phyloP scores from a whole-genome alignment of 2,113 vertebrate species.

The Aleadryas rufinucha region DNA sequence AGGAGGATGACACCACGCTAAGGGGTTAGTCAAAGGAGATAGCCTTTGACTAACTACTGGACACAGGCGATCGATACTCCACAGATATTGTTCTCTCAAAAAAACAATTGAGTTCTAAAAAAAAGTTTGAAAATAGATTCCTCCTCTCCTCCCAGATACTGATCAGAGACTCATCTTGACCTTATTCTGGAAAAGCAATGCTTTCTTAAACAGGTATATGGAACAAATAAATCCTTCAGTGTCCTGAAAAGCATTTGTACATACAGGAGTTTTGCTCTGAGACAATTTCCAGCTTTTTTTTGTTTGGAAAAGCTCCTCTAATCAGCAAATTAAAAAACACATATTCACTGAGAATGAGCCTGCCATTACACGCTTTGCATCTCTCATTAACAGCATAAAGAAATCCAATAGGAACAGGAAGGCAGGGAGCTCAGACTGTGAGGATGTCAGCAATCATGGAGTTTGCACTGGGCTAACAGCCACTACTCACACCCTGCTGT shows the following conservation, averaged over 20 bases:
- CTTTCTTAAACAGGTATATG: slow-evolving; percentile 85
- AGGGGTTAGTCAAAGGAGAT: slow-evolving; percentile 99
- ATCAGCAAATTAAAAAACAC: neutral
- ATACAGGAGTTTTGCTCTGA: neutral
- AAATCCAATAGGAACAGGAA: neutral
- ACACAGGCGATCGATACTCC: slow-evolving; percentile 91
- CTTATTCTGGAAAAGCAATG: slow-evolving; percentile 84
- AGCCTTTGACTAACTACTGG: slow-evolving; percentile 99
- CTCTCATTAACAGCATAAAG: neutral
- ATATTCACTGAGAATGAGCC: neutral
- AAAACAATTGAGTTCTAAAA: slow-evolving; percentile 87
- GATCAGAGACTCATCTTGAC: slow-evolving; percentile 89
- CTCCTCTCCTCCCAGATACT: slow-evolving; percentile 87
- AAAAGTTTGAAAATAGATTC: slow-evolving; percentile 93
- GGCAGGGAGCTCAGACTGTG: neutral
- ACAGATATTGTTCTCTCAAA: slow-evolving; percentile 89
- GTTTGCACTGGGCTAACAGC: neutral
- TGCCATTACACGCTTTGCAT: neutral
- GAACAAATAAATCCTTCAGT: slow-evolving; percentile 84
- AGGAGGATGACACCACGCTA: slow-evolving; percentile 87
- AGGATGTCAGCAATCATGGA: neutral
- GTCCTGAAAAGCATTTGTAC: slow-evolving; percentile 33
- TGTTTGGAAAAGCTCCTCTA: neutral
- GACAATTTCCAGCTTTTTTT: neutral
- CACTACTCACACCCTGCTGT: neutral